phyloP scores from a whole-genome alignment of 2,797 vertebrate species.

The Clarias pachynema region DNA sequence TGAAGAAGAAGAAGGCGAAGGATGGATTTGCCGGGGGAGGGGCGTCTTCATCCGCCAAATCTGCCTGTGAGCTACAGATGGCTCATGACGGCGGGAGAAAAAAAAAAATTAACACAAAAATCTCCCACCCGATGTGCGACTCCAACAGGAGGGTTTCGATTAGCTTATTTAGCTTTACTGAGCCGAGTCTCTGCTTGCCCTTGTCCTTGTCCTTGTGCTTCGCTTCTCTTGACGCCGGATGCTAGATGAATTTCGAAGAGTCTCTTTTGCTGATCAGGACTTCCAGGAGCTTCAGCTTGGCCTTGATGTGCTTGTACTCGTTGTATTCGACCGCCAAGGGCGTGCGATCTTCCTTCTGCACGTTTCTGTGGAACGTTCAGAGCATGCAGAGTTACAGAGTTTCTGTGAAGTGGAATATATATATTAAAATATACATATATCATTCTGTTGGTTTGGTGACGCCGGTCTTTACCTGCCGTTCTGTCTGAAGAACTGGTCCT shows the following conservation, averaged over 20 bases:
- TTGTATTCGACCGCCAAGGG: conserved; percentile 92
- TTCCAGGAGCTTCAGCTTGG: conserved; percentile 92
- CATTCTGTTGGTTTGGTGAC: not conserved
- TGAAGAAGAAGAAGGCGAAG: not conserved
- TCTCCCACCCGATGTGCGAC: not conserved
- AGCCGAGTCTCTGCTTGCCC: conserved; percentile 28
- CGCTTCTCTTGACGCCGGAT: conserved; percentile 17
- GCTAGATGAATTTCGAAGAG: conserved; percentile 74
- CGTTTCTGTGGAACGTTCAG: conserved; percentile 74
- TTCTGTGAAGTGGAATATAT: not conserved
- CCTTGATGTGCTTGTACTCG: conserved; percentile 96
- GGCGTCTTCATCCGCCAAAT: conserved; percentile 42
- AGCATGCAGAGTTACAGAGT: not conserved
- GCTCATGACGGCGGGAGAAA: not conserved
- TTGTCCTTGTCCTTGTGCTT: conserved; percentile 27
- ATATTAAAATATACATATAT: too few relatives aligned
- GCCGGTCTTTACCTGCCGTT: conserved; percentile 86
- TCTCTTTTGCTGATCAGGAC: conserved; percentile 98
- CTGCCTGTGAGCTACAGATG: conserved; percentile 49
- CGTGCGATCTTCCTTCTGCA: conserved; percentile 94
- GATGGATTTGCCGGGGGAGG: not conserved
- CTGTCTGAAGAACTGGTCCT: conserved; percentile 94
- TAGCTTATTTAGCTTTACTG: conserved; percentile 54
- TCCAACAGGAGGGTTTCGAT: conserved; percentile 32
- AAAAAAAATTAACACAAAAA: not conserved